Evolutionary conservation across 2,888 invertebrate genomes (phyloP).

Genomic region (Orthosia gothica): DNA sequence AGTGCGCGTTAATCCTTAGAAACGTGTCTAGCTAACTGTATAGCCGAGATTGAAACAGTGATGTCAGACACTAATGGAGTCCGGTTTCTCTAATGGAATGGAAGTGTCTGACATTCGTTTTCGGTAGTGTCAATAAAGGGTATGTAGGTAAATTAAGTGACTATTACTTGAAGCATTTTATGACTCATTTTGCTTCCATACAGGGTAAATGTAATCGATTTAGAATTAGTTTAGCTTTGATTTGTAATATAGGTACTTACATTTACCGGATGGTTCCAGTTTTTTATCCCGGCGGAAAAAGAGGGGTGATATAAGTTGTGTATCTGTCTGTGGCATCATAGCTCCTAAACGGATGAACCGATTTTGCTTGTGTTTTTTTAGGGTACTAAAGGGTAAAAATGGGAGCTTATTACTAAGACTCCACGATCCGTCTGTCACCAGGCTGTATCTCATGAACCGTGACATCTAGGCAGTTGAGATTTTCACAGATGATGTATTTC

Average conservation of each 20-base stretch:
- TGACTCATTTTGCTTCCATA: not conserved
- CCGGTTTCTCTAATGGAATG: slow-evolving; percentile 17
- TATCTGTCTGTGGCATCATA: too few relatives aligned
- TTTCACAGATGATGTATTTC: too few relatives aligned
- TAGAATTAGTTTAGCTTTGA: not conserved
- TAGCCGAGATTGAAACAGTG: slow-evolving; percentile 30
- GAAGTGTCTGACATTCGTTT: slow-evolving; percentile 26
- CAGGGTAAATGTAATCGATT: not conserved
- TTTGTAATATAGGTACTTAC: not conserved
- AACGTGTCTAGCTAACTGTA: slow-evolving; percentile 31
- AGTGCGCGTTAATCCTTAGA: not conserved
- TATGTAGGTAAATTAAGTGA: not conserved
- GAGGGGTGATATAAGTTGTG: too few relatives aligned
- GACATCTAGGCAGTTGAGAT: too few relatives aligned
- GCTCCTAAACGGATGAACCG: too few relatives aligned
- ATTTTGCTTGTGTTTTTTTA: too few relatives aligned
- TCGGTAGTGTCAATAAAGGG: slow-evolving; percentile 13
- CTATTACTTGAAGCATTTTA: slow-evolving; percentile 5
- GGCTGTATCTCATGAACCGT: too few relatives aligned
- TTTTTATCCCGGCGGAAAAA: too few relatives aligned
- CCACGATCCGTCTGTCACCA: too few relatives aligned
- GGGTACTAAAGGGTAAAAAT: too few relatives aligned
- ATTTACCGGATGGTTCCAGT: not conserved
- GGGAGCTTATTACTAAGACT: too few relatives aligned
- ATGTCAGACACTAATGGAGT: slow-evolving; percentile 54